These are phyloP conservation scores for Phainopepla nitens DNA, from an alignment of 2,113 vertebrate genomes.

Conservation along the genomic window DNA sequence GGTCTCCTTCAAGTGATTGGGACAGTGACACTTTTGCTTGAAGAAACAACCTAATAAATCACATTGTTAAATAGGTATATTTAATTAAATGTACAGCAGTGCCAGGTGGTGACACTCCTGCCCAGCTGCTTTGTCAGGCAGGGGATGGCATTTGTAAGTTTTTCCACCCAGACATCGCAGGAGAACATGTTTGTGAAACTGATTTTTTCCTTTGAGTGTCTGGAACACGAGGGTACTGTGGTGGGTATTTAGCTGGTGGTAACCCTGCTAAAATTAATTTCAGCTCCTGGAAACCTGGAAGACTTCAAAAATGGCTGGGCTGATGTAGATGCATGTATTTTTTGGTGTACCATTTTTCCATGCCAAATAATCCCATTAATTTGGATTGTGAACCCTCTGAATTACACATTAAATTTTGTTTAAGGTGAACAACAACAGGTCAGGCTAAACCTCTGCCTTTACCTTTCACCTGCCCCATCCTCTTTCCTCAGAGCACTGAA, in stretches of 20 bases:
- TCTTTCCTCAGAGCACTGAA: fast-evolving
- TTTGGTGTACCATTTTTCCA: neutral
- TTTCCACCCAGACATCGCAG: neutral
- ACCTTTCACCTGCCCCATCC: neutral
- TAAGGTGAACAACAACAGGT: neutral
- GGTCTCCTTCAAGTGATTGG: neutral
- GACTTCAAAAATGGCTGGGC: neutral
- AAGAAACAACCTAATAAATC: neutral
- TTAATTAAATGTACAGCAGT: neutral
- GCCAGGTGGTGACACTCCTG: neutral
- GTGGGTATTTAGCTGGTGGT: neutral
- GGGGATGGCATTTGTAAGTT: neutral
- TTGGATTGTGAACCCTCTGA: neutral
- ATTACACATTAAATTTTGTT: neutral
- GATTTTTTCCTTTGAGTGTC: neutral
- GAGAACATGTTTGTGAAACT: neutral
- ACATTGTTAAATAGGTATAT: fast-evolving
- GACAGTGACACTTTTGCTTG: neutral
- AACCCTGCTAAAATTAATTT: neutral
- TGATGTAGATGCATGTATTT: neutral
- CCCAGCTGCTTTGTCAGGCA: neutral
- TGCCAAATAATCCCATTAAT: neutral
- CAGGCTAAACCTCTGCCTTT: neutral
- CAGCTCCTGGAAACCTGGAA: neutral
- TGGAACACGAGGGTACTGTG: neutral